Percentiles rank a stretch among this genome's conserved stretches.
phyloP scores from a whole-genome alignment of 2,113 vertebrate species.

The Gyps fulvus region DNA sequence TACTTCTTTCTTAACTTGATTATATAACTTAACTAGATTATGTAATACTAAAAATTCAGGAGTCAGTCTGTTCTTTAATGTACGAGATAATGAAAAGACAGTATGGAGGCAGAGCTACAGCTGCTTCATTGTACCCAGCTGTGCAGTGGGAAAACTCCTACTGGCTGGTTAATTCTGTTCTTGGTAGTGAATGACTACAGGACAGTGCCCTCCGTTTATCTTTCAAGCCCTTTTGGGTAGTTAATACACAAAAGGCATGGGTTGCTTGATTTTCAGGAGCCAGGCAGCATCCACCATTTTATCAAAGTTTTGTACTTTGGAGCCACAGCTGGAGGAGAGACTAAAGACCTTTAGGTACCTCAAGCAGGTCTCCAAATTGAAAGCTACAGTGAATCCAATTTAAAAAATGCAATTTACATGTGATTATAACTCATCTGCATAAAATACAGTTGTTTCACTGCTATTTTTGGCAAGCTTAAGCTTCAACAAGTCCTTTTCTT shows the following conservation, averaged over 20 bases:
- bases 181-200: not conserved
- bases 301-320: not conserved
- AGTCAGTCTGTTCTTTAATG: not conserved
- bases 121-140: not conserved
- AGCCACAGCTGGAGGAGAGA: not conserved
- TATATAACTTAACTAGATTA: not conserved
- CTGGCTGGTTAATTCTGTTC: not conserved
- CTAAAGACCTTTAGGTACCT: not conserved
- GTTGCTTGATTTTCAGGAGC: not conserved
- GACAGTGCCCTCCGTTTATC: not conserved
- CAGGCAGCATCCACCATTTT: not conserved
- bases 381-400: not conserved
- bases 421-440: not conserved
- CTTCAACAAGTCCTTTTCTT: not conserved
- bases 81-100: not conserved
- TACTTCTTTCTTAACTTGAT: not conserved
- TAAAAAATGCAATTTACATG: not conserved
- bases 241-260: not conserved
- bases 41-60: not conserved
- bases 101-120: not conserved
- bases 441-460: slow-evolving; percentile 6
- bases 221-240: not conserved
- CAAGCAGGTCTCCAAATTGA: not conserved
- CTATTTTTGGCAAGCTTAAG: not conserved
- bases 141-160: not conserved